A percentile compares a stretch with the other conserved stretches of the same genome.
These are phyloP conservation scores for Cloeon dipterum DNA, from an alignment of 2,888 invertebrate species.

Conservation along the genomic window DNA sequence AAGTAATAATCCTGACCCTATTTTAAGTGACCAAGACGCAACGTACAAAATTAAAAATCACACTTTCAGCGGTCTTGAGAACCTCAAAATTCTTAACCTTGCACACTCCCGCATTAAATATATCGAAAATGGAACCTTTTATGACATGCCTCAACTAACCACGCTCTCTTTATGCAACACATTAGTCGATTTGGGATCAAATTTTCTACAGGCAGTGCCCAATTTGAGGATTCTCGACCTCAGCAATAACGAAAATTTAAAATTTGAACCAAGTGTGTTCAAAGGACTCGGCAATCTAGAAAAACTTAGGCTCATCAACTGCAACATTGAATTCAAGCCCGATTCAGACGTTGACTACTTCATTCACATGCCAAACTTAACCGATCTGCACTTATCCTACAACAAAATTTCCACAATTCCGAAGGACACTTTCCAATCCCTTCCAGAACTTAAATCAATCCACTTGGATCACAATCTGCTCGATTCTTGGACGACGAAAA, in stretches of 20 bases:
- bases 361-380: constrained; percentile 13
- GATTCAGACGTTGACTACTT: constrained; percentile 6
- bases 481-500: constrained; percentile 25
- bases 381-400: constrained; percentile 21
- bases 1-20: constrained; percentile 19
- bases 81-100: constrained; percentile 19
- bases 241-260: constrained; percentile 18
- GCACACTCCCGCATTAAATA: constrained; percentile 18
- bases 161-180: constrained; percentile 24
- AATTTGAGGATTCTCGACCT: constrained; percentile 21
- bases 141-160: constrained; percentile 14
- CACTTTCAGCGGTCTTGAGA: constrained; percentile 10
- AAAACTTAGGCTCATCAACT: too few relatives aligned
- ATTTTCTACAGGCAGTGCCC: too few relatives aligned
- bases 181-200: too few relatives aligned
- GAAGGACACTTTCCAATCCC: constrained; percentile 13
- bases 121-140: constrained; percentile 16
- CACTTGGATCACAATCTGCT: constrained; percentile 29
- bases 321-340: not conserved
- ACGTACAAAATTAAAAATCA: not conserved
- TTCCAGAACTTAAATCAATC: constrained; percentile 22
- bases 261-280: too few relatives aligned
- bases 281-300: too few relatives aligned
- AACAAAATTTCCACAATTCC: constrained; percentile 25
- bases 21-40: not conserved